Base-by-base conservation (phyloP, 1,140 invertebrate species). In the Drosophila murphyi region DNA sequence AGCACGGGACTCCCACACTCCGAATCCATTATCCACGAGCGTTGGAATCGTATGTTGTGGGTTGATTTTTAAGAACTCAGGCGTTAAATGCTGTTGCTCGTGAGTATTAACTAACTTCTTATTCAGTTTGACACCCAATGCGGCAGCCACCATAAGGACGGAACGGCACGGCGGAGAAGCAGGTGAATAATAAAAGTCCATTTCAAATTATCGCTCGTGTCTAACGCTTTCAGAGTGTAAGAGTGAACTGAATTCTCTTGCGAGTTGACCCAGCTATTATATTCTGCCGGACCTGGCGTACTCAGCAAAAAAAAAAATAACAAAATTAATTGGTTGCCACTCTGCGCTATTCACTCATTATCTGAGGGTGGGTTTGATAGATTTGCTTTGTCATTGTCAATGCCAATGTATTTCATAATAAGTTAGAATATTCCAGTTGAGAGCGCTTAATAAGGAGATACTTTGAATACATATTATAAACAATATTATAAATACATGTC, bases 101-200 rank as follows among this genome's bases (percentile, higher is more conserved):
- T 94, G 83, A 0, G 96, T 90, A 78, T 96, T 94, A 0, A 95
- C 90, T 2, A 94, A 80, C 83, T 95, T 96, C 6, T 96, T 85
- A 80, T 97, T 96, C 3, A 97, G 80, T 45, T 96, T 94, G 2
- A 97, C 78, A 12, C 95, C 96, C 4, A 97, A 80, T 8, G 94
- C 94, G 63, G 95, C 94, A 8, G 95, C 95, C 0, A 94, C 93
- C 80, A 97, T 93, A 37, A 96, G 91, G 5, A 96, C 95, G 2
- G 95, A 92, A 6, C 96, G 93, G 92, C 95, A 81, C 1, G 96
- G 96, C 7, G 96, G 92, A 70, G 96, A 96, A 65, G 94, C 93
- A 6, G 95, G 94, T 47, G 95, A 87, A 92, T 96, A 95, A 92
- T 96, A 96, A 51, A 96, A 91, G 80, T 91, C 91, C 76, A 91